Evolutionary conservation across 1,140 invertebrate species (phyloP).

Genomic region (Saccostrea cuccullata): DNA sequence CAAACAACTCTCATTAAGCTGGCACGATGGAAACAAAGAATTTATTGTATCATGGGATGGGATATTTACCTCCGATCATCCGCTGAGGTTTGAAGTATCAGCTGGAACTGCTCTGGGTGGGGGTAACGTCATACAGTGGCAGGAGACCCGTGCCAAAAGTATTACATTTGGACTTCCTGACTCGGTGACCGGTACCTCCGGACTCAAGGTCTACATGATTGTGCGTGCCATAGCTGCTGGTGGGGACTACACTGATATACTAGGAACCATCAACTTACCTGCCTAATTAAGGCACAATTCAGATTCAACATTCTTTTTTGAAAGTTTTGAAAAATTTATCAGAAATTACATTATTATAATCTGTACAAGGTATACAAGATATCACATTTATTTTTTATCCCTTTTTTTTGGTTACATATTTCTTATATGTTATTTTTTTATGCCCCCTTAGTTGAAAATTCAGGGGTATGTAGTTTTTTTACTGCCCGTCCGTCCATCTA

Average conservation of each 20-base stretch:
- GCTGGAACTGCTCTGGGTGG: conserved; percentile 47
- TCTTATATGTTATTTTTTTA: no score
- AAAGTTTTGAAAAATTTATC: no score
- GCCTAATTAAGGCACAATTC: neutral
- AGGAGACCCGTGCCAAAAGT: conserved; percentile 40
- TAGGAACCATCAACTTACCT: conserved; percentile 11
- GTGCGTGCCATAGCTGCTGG: conserved; percentile 27
- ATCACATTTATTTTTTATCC: no score
- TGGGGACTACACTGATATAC: conserved; percentile 10
- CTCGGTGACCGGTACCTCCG: neutral
- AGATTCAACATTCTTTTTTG: no score
- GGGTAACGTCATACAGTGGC: conserved; percentile 56
- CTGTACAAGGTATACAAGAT: no score
- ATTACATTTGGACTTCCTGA: conserved; percentile 35
- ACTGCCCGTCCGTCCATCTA: no score
- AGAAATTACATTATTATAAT: no score
- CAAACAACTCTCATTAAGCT: neutral
- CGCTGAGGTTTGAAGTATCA: conserved; percentile 52
- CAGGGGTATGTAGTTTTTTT: no score
- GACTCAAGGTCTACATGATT: conserved; percentile 19
- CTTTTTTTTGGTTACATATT: no score
- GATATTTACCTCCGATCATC: conserved; percentile 36
- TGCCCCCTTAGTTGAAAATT: no score
- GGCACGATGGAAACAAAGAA: neutral
- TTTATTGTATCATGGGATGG: conserved; percentile 45